Conservation (phyloP, 2,888 invertebrate genomes). For the Macropis europaea region DNA sequence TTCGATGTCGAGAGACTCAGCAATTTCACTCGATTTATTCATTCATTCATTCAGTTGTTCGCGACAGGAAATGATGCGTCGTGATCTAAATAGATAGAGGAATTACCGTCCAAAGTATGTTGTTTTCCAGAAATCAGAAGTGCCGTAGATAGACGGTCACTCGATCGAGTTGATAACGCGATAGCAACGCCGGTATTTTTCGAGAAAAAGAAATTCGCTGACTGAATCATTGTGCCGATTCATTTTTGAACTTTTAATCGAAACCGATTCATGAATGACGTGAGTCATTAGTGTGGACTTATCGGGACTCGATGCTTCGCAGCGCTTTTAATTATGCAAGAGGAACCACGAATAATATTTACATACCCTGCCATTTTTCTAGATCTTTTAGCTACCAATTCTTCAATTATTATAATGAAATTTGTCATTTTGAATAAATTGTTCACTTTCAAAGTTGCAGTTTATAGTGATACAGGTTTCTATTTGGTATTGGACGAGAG, state of each 20-base stretch:
- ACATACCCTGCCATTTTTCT: too few species aligned
- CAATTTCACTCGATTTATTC: neutral
- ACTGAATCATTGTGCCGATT: neutral
- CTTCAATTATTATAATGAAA: too few species aligned
- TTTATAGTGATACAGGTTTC: too few species aligned
- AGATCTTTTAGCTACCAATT: too few species aligned
- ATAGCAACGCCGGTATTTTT: slow-evolving; percentile 3
- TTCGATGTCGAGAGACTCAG: neutral
- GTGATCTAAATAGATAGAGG: neutral
- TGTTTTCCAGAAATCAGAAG: slow-evolving; percentile 22
- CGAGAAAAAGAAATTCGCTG: neutral
- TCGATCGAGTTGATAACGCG: slow-evolving; percentile 13
- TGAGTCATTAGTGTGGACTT: slow-evolving; percentile 17
- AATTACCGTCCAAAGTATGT: slow-evolving; percentile 4
- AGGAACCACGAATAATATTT: too few species aligned
- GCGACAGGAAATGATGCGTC: neutral
- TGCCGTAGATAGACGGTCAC: slow-evolving; percentile 23
- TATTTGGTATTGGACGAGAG: too few species aligned
- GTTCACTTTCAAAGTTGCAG: too few species aligned
- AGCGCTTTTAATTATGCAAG: neutral
- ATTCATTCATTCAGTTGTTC: neutral
- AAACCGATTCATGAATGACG: slow-evolving; percentile 4
- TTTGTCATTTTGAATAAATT: too few species aligned
- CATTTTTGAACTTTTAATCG: neutral
- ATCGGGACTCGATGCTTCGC: neutral